phyloP scores from a whole-genome alignment of 2,797 vertebrate genomes.

The Hippocampus kuda region DNA sequence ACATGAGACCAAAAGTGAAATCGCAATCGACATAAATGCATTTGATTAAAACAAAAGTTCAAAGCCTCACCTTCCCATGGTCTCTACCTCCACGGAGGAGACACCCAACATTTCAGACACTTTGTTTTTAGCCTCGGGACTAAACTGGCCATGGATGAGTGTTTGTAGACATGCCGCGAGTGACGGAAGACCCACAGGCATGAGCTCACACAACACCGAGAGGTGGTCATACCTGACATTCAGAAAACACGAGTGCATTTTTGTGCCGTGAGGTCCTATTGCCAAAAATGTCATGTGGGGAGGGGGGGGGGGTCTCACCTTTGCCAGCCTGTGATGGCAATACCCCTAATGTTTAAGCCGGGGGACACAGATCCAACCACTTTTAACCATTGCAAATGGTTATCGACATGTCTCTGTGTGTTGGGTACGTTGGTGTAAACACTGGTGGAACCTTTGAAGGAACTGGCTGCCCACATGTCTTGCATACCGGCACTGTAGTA shows the following conservation, averaged over 20 bases:
- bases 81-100: slow-evolving; percentile 57
- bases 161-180: slow-evolving; percentile 81
- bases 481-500: slow-evolving; percentile 74
- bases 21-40: no score
- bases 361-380: slow-evolving; percentile 64
- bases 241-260: background rate
- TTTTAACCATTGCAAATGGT: slow-evolving; percentile 82
- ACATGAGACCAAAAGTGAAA: slow-evolving; percentile 2
- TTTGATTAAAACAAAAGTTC: background rate
- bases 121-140: slow-evolving; percentile 36
- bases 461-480: slow-evolving; percentile 85
- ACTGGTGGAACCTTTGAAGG: slow-evolving; percentile 90
- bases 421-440: slow-evolving; percentile 73
- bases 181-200: slow-evolving; percentile 84
- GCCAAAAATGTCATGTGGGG: background rate
- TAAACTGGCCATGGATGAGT: slow-evolving; percentile 69
- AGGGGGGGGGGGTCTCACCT: slow-evolving; percentile 60
- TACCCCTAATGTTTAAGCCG: slow-evolving; percentile 67
- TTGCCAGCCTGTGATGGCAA: slow-evolving; percentile 91
- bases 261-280: background rate
- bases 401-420: slow-evolving; percentile 82
- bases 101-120: slow-evolving; percentile 41
- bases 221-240: slow-evolving; percentile 69
- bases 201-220: slow-evolving; percentile 89
- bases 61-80: slow-evolving; percentile 48